Base-by-base conservation (phyloP, 2,888 invertebrate species). In the Xestoiulus laeticollis region DNA sequence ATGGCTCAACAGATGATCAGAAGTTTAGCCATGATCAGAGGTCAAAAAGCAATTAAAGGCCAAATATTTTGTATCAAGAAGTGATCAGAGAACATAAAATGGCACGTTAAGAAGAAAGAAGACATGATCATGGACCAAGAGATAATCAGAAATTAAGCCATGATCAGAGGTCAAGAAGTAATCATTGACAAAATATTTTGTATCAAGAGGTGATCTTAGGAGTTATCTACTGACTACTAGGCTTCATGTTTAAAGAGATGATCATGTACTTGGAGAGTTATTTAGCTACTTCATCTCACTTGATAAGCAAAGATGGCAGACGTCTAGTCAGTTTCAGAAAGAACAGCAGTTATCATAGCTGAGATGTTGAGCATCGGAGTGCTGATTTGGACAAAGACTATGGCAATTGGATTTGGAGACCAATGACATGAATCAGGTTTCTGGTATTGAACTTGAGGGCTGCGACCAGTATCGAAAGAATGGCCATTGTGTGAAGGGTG, bases 371-470 rank as follows among this genome's bases (percentile, higher is more conserved):
- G 32, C 16, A 83, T 83, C 3, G 32, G 83, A 1, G 38, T 12
- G 83, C 83, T 83, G 5, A 83, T 6, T 16, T 83, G 59, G 59
- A 59, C 59, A n/a, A 59, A 59, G 59, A 59, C 59, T n/a, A n/a
- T 59, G 59, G n/a, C 59, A 19, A 59, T 1, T 12, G 59, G n/a
- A 5, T 59, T 22, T 59, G 59, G 59, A 59, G 19, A n/a, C 59
- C 59, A 8, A 1, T 59, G 59, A 59, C 59, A 8, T n/a, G 22
- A 22, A 59, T 8, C 59, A 59, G 14, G n/a, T 59, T 3, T 14
- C 59, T 19, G 59, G 22, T 59, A 22, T 59, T 59, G 59, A 59
- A 22, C 22, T 22, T 22, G 59, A 59, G 59, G 4, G 59, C 59
- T 1, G 22, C n/a, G n/a, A 8, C 59, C 59, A 59, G 19, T 5